phyloP scores from a whole-genome alignment of 2,113 vertebrate genomes.

The Triplophysa rosa region DNA sequence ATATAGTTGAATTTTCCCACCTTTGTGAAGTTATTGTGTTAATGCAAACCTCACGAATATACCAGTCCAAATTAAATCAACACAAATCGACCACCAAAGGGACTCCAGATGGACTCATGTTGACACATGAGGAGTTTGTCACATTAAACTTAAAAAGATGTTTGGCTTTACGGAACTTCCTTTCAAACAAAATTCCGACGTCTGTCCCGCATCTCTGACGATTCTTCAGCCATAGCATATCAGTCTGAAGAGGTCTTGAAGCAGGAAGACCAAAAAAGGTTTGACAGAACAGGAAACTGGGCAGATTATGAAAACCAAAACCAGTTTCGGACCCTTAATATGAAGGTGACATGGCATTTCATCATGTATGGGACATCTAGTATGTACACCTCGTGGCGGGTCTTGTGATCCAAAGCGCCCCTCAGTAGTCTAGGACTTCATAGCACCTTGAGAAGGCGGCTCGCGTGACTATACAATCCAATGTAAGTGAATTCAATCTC shows the following conservation, averaged over 20 bases:
- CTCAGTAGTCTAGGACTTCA: constrained; percentile 72
- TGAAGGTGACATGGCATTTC: constrained; percentile 7
- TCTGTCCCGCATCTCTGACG: neutral
- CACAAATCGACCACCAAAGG: neutral
- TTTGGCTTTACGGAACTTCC: no score
- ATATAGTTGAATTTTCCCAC: constrained; percentile 15
- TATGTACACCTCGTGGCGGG: constrained; percentile 63
- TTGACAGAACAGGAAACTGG: neutral
- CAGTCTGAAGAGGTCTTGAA: neutral
- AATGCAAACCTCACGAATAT: constrained; percentile 37
- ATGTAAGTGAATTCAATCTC: constrained; percentile 14
- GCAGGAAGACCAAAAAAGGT: neutral
- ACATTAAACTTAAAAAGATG: neutral
- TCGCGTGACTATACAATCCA: constrained; percentile 16
- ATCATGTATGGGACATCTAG: constrained; percentile 57
- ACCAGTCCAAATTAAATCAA: constrained; percentile 33
- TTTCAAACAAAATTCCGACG: no score
- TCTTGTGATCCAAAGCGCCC: constrained; percentile 42
- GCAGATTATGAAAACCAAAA: neutral
- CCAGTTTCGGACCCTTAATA: constrained; percentile 22
- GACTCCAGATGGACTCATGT: neutral
- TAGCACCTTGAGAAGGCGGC: constrained; percentile 77
- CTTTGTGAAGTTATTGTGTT: constrained; percentile 50
- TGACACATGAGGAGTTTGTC: neutral
- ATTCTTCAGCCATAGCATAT: neutral